Conservation (phyloP, 2,113 vertebrate species). For the Odontesthes bonariensis region DNA sequence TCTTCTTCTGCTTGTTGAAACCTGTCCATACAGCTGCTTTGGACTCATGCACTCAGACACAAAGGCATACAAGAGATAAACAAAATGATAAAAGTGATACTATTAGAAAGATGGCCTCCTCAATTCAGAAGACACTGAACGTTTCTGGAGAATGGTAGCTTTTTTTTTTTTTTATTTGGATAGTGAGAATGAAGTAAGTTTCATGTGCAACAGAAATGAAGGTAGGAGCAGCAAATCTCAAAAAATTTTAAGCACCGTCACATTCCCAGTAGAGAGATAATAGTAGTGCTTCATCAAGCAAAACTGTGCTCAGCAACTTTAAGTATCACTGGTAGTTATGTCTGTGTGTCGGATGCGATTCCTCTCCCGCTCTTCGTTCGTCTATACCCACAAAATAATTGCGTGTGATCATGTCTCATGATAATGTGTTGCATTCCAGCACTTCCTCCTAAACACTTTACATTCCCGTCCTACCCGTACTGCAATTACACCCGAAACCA, state of each 20-base stretch:
- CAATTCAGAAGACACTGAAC: constrained; percentile 11
- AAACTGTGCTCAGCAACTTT: constrained; percentile 38
- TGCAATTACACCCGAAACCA: constrained; percentile 63
- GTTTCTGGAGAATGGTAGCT: constrained; percentile 3
- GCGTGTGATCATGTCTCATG: constrained; percentile 51
- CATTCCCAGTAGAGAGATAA: constrained; percentile 46
- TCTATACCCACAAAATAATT: constrained; percentile 29
- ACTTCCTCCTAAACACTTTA: constrained; percentile 63
- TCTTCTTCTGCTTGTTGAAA: constrained; percentile 38
- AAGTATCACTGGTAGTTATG: constrained; percentile 4
- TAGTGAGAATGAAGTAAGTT: constrained; percentile 27
- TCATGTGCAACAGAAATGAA: constrained; percentile 23
- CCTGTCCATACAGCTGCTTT: constrained; percentile 64
- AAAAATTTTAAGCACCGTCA: constrained; percentile 60
- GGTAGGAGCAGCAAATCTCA: constrained; percentile 10
- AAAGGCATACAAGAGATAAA: constrained; percentile 10
- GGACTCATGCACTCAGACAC: constrained; percentile 5
- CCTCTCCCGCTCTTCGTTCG: constrained; percentile 4
- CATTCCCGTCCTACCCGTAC: constrained; percentile 45
- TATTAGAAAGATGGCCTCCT: background rate
- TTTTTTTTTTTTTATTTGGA: constrained; percentile 9
- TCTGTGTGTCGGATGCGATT: constrained; percentile 26
- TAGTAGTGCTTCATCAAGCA: constrained; percentile 40
- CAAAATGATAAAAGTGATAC: constrained; percentile 14
- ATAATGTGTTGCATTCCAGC: constrained; percentile 58